phyloP scores from a whole-genome alignment of 2,797 vertebrate species.

The Gallinago stenura region DNA sequence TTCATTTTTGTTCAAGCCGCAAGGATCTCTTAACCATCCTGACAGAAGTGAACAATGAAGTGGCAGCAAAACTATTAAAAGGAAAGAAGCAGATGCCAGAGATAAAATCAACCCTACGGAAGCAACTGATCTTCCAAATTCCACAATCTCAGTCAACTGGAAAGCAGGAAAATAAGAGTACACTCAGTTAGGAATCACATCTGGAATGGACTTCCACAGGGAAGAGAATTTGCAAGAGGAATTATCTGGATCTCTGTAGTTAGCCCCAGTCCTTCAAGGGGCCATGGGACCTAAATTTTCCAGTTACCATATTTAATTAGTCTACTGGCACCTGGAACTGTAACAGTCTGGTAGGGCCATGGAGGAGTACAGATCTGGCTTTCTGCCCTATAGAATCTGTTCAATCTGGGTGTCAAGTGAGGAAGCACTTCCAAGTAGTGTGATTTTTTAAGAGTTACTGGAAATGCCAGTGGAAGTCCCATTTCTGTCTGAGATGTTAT shows the following conservation, averaged over 20 bases:
- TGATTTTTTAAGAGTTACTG: neutral
- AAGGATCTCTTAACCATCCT: conserved; percentile 78
- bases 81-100: conserved; percentile 82
- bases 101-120: conserved; percentile 84
- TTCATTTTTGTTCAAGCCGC: conserved; percentile 49
- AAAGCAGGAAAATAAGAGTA: neutral
- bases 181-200: neutral
- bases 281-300: neutral
- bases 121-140: conserved; percentile 76
- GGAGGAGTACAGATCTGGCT: neutral
- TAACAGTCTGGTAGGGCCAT: neutral
- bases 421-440: neutral
- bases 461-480: neutral
- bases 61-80: conserved; percentile 54
- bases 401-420: neutral
- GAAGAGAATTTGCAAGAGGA: neutral
- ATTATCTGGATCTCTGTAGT: neutral
- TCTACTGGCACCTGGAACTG: neutral
- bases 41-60: conserved; percentile 82
- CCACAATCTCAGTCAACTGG: neutral
- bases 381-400: neutral
- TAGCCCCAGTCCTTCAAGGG: neutral
- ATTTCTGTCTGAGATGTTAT: neutral
- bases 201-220: neutral
- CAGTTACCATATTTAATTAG: neutral